phyloP scores from a whole-genome alignment of 2,797 vertebrate genomes.

The Mus minutoides region DNA sequence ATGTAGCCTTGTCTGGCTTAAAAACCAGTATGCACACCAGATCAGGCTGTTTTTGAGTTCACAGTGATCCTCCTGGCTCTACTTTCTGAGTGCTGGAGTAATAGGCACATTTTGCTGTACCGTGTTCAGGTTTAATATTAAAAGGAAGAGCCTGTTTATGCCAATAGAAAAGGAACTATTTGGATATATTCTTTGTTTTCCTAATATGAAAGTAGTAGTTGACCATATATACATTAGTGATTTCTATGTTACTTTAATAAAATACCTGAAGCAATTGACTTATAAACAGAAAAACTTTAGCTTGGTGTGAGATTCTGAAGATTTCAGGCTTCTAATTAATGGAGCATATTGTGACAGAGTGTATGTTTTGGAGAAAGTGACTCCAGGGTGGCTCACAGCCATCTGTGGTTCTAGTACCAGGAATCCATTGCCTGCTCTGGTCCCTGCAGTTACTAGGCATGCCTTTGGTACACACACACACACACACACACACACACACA shows the following conservation, averaged over 20 bases:
- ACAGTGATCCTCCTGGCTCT: not conserved
- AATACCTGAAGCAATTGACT: not conserved
- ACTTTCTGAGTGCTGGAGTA: not conserved
- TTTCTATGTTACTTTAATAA: not conserved
- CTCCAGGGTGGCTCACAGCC: not conserved
- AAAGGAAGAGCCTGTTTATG: not conserved
- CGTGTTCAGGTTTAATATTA: not conserved
- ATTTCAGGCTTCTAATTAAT: not conserved
- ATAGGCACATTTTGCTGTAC: not conserved
- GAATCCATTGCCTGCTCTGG: not conserved
- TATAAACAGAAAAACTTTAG: not conserved
- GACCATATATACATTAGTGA: not conserved
- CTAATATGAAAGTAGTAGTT: not conserved
- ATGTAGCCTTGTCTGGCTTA: not conserved
- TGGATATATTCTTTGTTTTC: constrained; percentile 12
- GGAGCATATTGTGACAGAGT: too few relatives aligned
- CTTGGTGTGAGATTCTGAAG: not conserved
- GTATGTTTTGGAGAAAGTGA: not conserved
- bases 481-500: not conserved
- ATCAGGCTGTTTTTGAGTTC: not conserved
- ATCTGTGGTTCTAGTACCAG: not conserved
- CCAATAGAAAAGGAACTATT: constrained; percentile 9
- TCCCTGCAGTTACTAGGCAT: not conserved
- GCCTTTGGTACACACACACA: not conserved
- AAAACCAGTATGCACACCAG: not conserved